Conservation (phyloP, 2,113 vertebrate genomes). For the Nesogale talazaci region DNA sequence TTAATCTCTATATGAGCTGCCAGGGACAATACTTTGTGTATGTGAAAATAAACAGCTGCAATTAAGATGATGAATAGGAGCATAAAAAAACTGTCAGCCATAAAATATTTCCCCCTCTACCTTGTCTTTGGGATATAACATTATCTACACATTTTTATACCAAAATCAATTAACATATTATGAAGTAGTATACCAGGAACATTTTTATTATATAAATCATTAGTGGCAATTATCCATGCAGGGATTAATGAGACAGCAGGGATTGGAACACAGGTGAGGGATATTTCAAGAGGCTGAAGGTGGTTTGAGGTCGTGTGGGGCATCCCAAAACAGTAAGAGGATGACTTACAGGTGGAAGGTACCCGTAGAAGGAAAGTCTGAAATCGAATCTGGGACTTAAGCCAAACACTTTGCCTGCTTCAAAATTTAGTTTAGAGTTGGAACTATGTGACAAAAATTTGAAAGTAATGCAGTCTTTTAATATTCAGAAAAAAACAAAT, state of each 20-base stretch:
- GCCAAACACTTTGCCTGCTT: not conserved
- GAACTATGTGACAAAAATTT: not conserved
- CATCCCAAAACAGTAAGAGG: not conserved
- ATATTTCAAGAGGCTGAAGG: conserved; percentile 26
- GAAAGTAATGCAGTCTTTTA: not conserved
- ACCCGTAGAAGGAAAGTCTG: not conserved
- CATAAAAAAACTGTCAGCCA: not conserved
- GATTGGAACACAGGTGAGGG: not conserved
- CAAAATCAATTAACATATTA: conserved; percentile 4
- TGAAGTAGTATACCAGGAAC: not conserved
- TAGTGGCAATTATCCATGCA: conserved; percentile 1
- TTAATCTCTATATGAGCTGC: not conserved
- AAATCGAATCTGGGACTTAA: not conserved
- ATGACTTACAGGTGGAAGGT: not conserved
- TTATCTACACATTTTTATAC: conserved; percentile 34
- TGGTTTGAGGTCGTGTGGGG: not conserved
- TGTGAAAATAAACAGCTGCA: conserved; percentile 39
- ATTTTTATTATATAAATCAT: conserved; percentile 25
- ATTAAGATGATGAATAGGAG: not conserved
- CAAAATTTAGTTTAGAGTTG: not conserved
- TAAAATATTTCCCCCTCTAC: not conserved
- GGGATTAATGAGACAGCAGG: not conserved
- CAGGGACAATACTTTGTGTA: not conserved
- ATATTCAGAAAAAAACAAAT: conserved; percentile 41
- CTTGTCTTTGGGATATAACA: conserved; percentile 8